Evolutionary conservation across 2,113 vertebrate species (phyloP), one percentile per base, ranked within the genome.

Genomic region (Atherinomorus stipes): DNA sequence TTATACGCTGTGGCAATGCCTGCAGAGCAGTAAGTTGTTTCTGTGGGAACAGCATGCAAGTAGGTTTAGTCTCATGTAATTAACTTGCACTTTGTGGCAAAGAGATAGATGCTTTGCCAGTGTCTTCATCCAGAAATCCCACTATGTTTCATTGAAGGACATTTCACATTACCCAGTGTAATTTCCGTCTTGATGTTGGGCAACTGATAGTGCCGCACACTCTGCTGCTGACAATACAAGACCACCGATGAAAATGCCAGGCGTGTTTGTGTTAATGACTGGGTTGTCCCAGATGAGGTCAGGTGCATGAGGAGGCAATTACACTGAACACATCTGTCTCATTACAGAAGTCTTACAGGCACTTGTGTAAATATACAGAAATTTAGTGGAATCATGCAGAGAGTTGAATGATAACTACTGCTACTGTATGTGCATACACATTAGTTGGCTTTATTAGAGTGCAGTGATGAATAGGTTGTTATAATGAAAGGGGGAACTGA

Each of bases 161-260:
- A 60, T 49, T 62, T 63, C 8, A 16, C 57, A 42, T 66, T 64
- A 49, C 19, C 26, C 2, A 6, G 58, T 12, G 23, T 52, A 37
- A 70, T 75, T 44, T 70, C 58, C 1, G 5, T 70, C 42, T 19
- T 61, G 42, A 72, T 50, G 40, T 47, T 37, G 42, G 22, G 65
- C 49, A 49, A 51, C 57, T 56, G 42, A 51, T 74, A 69, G 61
- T 54, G 31, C 59, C 63, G 22, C 62, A 64, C 28, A 8, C 37
- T 73, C 56, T 26, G 3, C 57, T 68, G 71, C 68, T 78, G 78
- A 71, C 62, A 64, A 70, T 63, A 74, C 67, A 74, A 54, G 62
- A 31, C 18, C 44, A 50, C 59, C 44, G 78, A 83, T 80, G 85
- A 79, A 83, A 87, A 83, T 77, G 81, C 83, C 85, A 82, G 70